Evolutionary conservation across 2,888 invertebrate genomes (phyloP).

Genomic region (Steinernema hermaphroditum): DNA sequence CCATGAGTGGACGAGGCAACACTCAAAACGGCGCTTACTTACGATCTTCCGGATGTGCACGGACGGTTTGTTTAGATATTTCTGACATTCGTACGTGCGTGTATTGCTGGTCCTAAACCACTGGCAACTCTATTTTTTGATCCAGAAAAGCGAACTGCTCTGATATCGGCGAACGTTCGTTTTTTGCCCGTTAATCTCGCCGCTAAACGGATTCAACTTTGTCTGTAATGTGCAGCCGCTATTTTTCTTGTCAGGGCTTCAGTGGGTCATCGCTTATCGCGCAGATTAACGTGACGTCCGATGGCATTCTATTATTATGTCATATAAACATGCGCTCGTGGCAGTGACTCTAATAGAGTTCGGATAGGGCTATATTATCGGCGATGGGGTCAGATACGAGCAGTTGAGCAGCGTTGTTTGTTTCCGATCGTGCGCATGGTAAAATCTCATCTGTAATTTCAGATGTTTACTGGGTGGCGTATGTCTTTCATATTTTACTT

Average conservation of each 20-base stretch:
- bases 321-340: constrained; percentile 26
- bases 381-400: constrained; percentile 2
- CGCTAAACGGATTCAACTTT: neutral
- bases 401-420: neutral
- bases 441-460: neutral
- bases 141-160: neutral
- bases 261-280: constrained; percentile 29
- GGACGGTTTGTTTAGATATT: neutral
- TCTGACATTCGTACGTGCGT: no score
- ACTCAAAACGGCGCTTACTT: neutral
- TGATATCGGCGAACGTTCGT: neutral
- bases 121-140: no score
- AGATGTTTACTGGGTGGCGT: neutral
- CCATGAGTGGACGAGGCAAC: constrained; percentile 21
- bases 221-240: constrained; percentile 2
- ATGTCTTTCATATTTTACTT: neutral
- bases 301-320: constrained; percentile 28
- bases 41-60: neutral
- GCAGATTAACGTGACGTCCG: constrained; percentile 27
- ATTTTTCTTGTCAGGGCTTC: neutral
- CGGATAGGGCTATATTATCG: constrained; percentile 24
- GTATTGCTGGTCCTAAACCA: no score
- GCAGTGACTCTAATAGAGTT: neutral
- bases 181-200: neutral
- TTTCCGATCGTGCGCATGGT: neutral